Evolutionary conservation across 53 echinoderm and acorn worm genomes (phyloP).

Genomic region (Crossaster papposus): DNA sequence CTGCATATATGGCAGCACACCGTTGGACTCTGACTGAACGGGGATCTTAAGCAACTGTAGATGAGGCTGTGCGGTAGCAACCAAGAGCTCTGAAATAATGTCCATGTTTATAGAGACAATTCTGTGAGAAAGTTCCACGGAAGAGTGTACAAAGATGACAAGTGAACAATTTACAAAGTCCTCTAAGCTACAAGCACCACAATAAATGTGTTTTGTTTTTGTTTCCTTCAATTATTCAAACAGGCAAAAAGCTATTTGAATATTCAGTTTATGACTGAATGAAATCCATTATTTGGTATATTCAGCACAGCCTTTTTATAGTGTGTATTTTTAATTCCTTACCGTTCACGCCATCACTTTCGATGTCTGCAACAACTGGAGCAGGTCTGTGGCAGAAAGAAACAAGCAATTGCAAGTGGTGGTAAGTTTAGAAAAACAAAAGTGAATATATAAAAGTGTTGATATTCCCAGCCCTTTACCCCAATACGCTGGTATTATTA

Average conservation of each 20-base stretch:
- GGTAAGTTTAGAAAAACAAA: neutral
- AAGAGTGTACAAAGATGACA: too few relatives aligned
- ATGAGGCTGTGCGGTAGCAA: slow-evolving; percentile 60
- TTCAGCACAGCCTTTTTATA: too few relatives aligned
- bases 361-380: slow-evolving; percentile 72
- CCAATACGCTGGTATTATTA: too few relatives aligned
- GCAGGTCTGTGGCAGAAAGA: slow-evolving; percentile 58
- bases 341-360: slow-evolving; percentile 86
- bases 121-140: too few relatives aligned
- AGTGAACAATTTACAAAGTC: too few relatives aligned
- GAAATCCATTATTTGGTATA: too few relatives aligned
- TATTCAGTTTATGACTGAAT: too few relatives aligned
- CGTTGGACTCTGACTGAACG: neutral
- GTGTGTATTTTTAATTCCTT: slow-evolving; percentile 18
- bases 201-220: too few relatives aligned
- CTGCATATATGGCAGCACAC: slow-evolving; percentile 69
- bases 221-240: too few relatives aligned
- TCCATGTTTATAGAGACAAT: slow-evolving; percentile 7
- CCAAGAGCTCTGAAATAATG: slow-evolving; percentile 65
- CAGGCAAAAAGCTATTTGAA: too few relatives aligned
- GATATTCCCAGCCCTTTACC: neutral
- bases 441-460: neutral
- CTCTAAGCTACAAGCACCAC: too few relatives aligned
- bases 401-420: neutral
- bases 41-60: slow-evolving; percentile 63